Conservation (phyloP, 2,113 vertebrate genomes). For the Odontesthes bonariensis region DNA sequence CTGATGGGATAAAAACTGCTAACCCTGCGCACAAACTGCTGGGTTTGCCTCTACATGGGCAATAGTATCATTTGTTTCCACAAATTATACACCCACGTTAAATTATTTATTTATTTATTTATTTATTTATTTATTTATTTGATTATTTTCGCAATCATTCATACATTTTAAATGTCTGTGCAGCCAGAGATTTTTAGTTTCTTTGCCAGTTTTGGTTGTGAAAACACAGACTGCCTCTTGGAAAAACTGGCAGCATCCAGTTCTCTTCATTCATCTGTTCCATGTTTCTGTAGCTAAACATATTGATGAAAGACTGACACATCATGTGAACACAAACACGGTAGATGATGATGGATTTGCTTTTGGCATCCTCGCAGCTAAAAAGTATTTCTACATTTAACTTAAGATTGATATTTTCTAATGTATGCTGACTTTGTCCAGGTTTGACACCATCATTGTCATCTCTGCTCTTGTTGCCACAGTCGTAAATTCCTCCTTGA, state of each 20-base stretch:
- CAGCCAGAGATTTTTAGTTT: neutral
- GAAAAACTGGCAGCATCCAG: neutral
- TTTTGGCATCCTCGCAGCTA: neutral
- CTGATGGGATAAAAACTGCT: no score
- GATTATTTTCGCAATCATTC: neutral
- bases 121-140: no score
- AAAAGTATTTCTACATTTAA: neutral
- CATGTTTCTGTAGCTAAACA: neutral
- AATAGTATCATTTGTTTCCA: neutral
- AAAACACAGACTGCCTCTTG: no score
- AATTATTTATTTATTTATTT: neutral
- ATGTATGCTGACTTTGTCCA: conserved; percentile 55
- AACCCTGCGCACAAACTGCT: no score
- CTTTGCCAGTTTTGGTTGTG: no score
- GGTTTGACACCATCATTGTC: conserved; percentile 94
- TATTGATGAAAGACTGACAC: neutral
- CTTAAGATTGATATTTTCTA: neutral
- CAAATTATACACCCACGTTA: neutral
- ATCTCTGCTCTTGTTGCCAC: conserved; percentile 89
- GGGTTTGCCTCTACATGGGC: neutral
- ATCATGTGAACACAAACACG: neutral
- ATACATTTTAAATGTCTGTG: no score
- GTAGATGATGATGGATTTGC: neutral
- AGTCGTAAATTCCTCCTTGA: conserved; percentile 84
- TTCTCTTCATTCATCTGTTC: conserved; percentile 3